These are phyloP conservation scores for Baryphthengus martii DNA, from an alignment of 2,113 vertebrate genomes.

Conservation along the genomic window DNA sequence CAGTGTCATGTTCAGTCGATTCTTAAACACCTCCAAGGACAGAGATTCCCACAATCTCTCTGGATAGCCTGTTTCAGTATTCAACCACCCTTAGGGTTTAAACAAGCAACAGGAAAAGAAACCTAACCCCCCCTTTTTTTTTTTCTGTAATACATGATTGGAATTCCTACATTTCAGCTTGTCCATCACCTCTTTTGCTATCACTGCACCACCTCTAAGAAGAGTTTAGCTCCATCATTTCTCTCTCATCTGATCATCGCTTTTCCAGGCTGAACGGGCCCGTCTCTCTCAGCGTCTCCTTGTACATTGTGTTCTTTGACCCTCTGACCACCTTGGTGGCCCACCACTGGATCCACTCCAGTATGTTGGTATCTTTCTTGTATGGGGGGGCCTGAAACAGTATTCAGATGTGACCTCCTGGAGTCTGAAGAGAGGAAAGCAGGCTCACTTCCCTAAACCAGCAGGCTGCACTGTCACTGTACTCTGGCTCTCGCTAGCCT, in stretches of 20 bases:
- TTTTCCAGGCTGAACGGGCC: not conserved
- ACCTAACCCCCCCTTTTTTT: accelerated
- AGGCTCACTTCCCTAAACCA: not conserved
- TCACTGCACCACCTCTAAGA: not conserved
- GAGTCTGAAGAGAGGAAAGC: not conserved
- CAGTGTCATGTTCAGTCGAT: not conserved
- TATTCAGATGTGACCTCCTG: not conserved
- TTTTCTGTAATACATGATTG: not conserved
- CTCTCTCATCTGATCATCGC: accelerated
- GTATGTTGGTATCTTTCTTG: not conserved
- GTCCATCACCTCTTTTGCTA: not conserved
- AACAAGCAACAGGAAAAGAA: no score
- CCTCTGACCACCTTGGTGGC: not conserved
- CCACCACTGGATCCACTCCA: not conserved
- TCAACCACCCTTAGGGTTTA: not conserved
- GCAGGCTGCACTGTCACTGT: not conserved
- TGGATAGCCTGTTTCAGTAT: not conserved
- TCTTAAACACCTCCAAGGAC: not conserved
- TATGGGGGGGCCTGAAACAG: not conserved
- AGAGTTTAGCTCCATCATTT: not conserved
- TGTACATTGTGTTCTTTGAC: not conserved
- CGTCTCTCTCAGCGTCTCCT: not conserved
- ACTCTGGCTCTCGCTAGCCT: not conserved
- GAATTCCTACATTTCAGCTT: not conserved
- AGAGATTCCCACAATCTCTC: not conserved